A percentile compares a stretch with the other conserved stretches of the same genome.
These are phyloP conservation scores for Eriocheir sinensis DNA, from an alignment of 1,140 invertebrate genomes.

Conservation along the genomic window DNA sequence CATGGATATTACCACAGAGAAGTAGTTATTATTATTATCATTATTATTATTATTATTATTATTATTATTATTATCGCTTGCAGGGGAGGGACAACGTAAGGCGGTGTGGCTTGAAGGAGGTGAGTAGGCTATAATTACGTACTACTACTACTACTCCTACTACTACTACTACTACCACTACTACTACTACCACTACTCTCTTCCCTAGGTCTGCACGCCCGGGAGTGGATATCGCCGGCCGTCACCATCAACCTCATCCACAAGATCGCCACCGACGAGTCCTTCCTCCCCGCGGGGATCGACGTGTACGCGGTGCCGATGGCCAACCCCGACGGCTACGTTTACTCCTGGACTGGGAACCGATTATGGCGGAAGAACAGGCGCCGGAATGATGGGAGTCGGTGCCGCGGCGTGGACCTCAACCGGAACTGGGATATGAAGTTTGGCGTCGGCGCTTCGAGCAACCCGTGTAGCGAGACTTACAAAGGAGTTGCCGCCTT, in stretches of 20 bases:
- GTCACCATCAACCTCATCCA: constrained; percentile 27
- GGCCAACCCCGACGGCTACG: constrained; percentile 70
- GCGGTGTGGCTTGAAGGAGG: constrained; percentile 52
- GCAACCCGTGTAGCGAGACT: constrained; percentile 85
- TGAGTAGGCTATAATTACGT: neutral
- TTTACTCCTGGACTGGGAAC: constrained; percentile 66
- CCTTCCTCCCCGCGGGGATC: neutral
- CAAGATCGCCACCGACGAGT: neutral
- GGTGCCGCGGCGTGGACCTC: constrained; percentile 79
- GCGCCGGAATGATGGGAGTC: neutral
- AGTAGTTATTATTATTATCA: neutral
- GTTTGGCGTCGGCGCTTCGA: constrained; percentile 86
- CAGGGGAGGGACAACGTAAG: neutral
- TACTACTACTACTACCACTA: constrained; percentile 36
- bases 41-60: neutral
- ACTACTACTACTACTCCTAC: constrained; percentile 42
- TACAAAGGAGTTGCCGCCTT: constrained; percentile 83
- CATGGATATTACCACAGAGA: no score
- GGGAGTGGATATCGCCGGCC: constrained; percentile 67
- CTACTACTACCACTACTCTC: constrained; percentile 17
- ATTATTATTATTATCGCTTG: neutral
- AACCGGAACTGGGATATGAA: constrained; percentile 79
- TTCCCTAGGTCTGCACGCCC: constrained; percentile 51
- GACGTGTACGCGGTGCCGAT: constrained; percentile 58
- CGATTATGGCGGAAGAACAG: constrained; percentile 80